Evolutionary conservation across 2,113 vertebrate genomes (phyloP).

Genomic region (Brachyhypopomus gauderio): DNA sequence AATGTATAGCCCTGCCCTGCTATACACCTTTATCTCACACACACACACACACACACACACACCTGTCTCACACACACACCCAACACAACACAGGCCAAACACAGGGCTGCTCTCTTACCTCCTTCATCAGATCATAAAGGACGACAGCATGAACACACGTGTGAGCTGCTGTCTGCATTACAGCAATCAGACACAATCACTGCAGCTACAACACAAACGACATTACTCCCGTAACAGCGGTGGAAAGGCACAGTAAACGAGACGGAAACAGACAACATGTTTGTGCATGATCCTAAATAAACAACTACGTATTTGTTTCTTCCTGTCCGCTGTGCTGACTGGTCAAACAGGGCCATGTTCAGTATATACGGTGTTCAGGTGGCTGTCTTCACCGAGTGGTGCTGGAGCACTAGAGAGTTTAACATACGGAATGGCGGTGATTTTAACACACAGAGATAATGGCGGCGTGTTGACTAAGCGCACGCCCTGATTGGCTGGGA

Average conservation of each 20-base stretch:
- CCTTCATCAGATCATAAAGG: slow-evolving; percentile 12
- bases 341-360: neutral
- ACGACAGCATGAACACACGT: neutral
- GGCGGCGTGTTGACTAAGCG: slow-evolving; percentile 39
- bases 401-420: neutral
- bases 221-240: neutral
- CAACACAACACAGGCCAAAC: slow-evolving; percentile 1
- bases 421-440: slow-evolving; percentile 17
- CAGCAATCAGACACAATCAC: neutral
- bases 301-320: neutral
- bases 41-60: slow-evolving; percentile 28
- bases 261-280: neutral
- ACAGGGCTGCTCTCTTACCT: neutral
- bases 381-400: neutral
- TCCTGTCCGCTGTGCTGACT: neutral
- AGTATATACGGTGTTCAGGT: neutral
- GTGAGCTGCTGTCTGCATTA: neutral
- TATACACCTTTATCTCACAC: slow-evolving; percentile 5
- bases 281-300: neutral
- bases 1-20: neutral
- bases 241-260: neutral
- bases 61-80: slow-evolving; percentile 22
- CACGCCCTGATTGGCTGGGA: slow-evolving; percentile 49
- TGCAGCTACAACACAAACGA: neutral
- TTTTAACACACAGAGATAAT: slow-evolving; percentile 48